phyloP scores from a whole-genome alignment of 2,113 vertebrate genomes.

The Cyprinodon brontotheroides region DNA sequence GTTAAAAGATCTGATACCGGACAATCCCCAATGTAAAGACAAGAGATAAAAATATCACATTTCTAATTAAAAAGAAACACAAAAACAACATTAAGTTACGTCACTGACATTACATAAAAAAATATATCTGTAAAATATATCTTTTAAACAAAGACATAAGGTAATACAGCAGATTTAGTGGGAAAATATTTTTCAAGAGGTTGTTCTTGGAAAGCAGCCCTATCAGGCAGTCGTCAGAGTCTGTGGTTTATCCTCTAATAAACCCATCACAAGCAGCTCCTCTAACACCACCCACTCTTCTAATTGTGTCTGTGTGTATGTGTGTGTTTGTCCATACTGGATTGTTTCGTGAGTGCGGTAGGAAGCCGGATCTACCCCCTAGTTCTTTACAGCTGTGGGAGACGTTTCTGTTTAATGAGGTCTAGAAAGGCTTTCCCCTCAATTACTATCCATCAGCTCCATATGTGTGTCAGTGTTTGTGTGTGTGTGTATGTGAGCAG shows the following conservation, averaged over 20 bases:
- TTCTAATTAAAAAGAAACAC: background rate
- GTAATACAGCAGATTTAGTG: background rate
- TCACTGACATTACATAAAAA: background rate
- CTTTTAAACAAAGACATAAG: too few relatives aligned
- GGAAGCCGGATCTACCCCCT: slow-evolving; percentile 52
- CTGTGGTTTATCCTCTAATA: slow-evolving; percentile 43
- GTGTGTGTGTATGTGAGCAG: slow-evolving; percentile 16
- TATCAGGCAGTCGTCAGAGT: slow-evolving; percentile 14
- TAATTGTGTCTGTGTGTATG: slow-evolving; percentile 2
- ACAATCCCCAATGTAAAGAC: too few relatives aligned
- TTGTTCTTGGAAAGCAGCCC: slow-evolving; percentile 1
- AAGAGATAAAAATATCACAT: background rate
- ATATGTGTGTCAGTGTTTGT: slow-evolving; percentile 1
- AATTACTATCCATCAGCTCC: slow-evolving; percentile 58
- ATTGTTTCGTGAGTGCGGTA: slow-evolving; percentile 27
- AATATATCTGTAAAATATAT: background rate
- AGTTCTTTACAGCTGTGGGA: slow-evolving; percentile 61
- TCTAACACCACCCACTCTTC: slow-evolving; percentile 44
- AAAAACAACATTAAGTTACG: background rate
- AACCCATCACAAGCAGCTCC: slow-evolving; percentile 42
- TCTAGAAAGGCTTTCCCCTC: slow-evolving; percentile 60
- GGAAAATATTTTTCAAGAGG: background rate
- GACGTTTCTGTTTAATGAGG: slow-evolving; percentile 64
- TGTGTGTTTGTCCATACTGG: background rate
- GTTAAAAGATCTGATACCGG: too few relatives aligned